These are phyloP conservation scores for Sarcophaga subvicina DNA, from an alignment of 2,888 invertebrate species.

Conservation along the genomic window DNA sequence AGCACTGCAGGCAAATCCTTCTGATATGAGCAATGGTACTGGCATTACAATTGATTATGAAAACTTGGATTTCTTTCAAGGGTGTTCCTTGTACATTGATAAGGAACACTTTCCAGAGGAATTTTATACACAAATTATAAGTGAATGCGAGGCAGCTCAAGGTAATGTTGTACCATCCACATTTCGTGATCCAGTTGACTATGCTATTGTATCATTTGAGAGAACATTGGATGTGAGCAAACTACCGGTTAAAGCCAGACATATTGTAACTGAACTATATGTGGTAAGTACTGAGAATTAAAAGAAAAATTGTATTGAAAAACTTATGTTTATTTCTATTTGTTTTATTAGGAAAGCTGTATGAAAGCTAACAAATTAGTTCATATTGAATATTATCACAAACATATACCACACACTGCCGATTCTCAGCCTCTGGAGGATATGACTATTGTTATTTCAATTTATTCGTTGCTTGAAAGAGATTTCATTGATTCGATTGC, in stretches of 20 bases:
- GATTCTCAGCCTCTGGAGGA: slow-evolving; percentile 84
- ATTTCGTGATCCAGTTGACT: slow-evolving; percentile 85
- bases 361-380: slow-evolving; percentile 84
- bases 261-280: slow-evolving; percentile 80
- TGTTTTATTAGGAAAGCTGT: slow-evolving; percentile 76
- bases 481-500: slow-evolving; percentile 88
- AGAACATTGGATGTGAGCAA: slow-evolving; percentile 72
- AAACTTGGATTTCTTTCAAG: slow-evolving; percentile 77
- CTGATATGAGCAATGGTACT: slow-evolving; percentile 75
- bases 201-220: slow-evolving; percentile 85
- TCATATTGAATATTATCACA: slow-evolving; percentile 88
- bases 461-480: slow-evolving; percentile 88
- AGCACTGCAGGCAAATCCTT: slow-evolving; percentile 52
- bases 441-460: slow-evolving; percentile 91
- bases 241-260: slow-evolving; percentile 75
- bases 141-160: slow-evolving; percentile 83
- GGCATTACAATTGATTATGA: slow-evolving; percentile 78
- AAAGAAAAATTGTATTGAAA: neutral
- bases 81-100: slow-evolving; percentile 80
- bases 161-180: slow-evolving; percentile 83
- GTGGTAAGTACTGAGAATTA: slow-evolving; percentile 73
- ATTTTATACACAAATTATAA: slow-evolving; percentile 80
- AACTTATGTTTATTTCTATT: neutral
- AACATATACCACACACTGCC: slow-evolving; percentile 84
- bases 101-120: slow-evolving; percentile 82